Conservation (phyloP, 2,888 invertebrate species). For the Ormyrus rosae region DNA sequence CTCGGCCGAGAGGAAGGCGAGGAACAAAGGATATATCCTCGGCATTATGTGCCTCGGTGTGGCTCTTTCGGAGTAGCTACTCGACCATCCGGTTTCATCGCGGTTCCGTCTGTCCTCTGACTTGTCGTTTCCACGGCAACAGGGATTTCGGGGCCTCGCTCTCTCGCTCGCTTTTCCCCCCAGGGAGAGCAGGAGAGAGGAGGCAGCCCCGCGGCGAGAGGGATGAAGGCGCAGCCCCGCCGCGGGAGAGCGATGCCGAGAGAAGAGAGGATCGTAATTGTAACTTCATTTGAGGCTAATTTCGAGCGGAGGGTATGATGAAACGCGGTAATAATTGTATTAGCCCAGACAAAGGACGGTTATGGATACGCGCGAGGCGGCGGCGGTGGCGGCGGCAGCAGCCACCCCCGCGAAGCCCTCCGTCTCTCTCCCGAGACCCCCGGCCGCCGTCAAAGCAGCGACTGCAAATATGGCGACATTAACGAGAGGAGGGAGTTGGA, state of each 20-base stretch:
- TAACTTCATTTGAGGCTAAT: conserved; percentile 76
- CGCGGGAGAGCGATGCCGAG: conserved; percentile 22
- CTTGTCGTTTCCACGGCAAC: conserved; percentile 74
- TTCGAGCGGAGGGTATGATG: conserved; percentile 74
- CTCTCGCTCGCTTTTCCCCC: neutral
- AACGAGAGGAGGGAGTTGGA: neutral
- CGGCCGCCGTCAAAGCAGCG: conserved; percentile 6
- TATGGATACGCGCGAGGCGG: conserved; percentile 73
- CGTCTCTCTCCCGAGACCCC: neutral
- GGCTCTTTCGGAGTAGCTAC: neutral
- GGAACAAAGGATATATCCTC: conserved; percentile 70
- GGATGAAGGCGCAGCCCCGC: conserved; percentile 39
- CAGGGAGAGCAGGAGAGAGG: conserved; percentile 44
- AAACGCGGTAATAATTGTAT: conserved; percentile 75
- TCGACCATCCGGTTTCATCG: conserved; percentile 75
- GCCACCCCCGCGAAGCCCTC: conserved; percentile 18
- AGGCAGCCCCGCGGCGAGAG: conserved; percentile 48
- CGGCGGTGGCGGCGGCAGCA: neutral
- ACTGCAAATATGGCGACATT: conserved; percentile 24
- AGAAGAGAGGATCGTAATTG: conserved; percentile 63
- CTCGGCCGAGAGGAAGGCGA: conserved; percentile 48
- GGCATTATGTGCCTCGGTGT: conserved; percentile 64
- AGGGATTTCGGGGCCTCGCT: conserved; percentile 67
- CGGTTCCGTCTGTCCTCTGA: conserved; percentile 76
- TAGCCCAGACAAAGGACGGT: conserved; percentile 75